These are phyloP conservation scores for Notechis scutatus DNA, from an alignment of 2,113 vertebrate species.

Conservation along the genomic window DNA sequence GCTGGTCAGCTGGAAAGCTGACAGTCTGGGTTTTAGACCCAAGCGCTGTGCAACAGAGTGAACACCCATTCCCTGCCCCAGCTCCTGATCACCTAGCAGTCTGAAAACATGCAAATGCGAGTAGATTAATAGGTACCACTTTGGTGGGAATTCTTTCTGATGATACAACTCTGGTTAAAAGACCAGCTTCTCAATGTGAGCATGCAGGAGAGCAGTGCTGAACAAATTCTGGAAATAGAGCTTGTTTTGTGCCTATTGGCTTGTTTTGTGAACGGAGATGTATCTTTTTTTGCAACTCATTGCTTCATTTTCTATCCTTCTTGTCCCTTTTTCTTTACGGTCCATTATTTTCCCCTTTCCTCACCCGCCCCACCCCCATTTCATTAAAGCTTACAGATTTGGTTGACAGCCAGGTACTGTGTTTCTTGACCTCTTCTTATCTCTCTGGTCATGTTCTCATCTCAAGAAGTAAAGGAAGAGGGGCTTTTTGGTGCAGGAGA, in stretches of 20 bases:
- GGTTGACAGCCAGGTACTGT: background rate
- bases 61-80: background rate
- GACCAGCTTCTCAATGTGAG: background rate
- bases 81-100: background rate
- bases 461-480: background rate
- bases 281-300: background rate
- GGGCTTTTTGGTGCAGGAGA: background rate
- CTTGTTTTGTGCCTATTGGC: background rate
- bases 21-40: background rate
- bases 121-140: background rate
- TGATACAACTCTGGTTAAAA: background rate
- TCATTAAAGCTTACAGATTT: background rate
- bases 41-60: background rate
- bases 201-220: background rate
- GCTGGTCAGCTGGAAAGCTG: background rate
- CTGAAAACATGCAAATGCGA: background rate
- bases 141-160: background rate
- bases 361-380: background rate
- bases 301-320: constrained; percentile 4
- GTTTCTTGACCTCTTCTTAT: background rate
- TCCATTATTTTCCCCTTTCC: background rate
- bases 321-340: background rate
- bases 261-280: background rate
- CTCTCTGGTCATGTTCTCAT: background rate
- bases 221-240: background rate